Conservation (phyloP, 1,140 invertebrate genomes). For the Cotesia vestalis region DNA sequence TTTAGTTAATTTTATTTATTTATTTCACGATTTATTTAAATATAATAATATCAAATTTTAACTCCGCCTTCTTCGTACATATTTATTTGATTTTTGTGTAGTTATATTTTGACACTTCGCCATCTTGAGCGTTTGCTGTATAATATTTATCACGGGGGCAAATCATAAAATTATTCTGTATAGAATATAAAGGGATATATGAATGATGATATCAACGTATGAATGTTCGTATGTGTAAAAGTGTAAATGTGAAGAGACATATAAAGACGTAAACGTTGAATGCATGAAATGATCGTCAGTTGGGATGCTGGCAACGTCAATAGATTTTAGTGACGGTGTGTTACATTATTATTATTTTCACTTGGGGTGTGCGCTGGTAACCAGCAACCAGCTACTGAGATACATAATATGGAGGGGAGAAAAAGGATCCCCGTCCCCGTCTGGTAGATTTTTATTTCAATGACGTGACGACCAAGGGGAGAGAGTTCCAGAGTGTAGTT, state of each 20-base stretch:
- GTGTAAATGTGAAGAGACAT: conserved; percentile 10
- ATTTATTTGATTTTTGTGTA: conserved; percentile 27
- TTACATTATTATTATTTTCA: conserved; percentile 59
- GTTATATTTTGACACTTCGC: conserved; percentile 59
- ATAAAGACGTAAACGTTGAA: conserved; percentile 23
- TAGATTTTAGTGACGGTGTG: conserved; percentile 57
- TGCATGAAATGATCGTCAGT: conserved; percentile 37
- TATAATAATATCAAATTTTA: too few species aligned
- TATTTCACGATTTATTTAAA: too few species aligned
- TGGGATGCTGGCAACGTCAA: conserved; percentile 53
- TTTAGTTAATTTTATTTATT: too few species aligned
- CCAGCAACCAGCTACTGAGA: conserved; percentile 10
- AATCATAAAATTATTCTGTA: conserved; percentile 30
- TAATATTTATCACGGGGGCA: conserved; percentile 49
- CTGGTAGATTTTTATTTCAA: too few species aligned
- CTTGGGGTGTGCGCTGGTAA: conserved; percentile 41
- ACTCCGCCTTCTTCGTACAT: background rate
- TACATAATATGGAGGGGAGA: background rate
- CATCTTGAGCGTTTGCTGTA: conserved; percentile 53
- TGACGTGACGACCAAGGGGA: conserved; percentile 1
- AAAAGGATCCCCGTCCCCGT: conserved; percentile 28
- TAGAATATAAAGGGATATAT: background rate
- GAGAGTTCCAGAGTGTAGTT: conserved; percentile 6
- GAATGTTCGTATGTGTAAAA: conserved; percentile 13
- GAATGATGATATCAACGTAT: too few species aligned